Percentiles rank a stretch among this genome's conserved stretches.
Conservation (phyloP, 2,113 vertebrate species). For the Poicephalus meyeri region DNA sequence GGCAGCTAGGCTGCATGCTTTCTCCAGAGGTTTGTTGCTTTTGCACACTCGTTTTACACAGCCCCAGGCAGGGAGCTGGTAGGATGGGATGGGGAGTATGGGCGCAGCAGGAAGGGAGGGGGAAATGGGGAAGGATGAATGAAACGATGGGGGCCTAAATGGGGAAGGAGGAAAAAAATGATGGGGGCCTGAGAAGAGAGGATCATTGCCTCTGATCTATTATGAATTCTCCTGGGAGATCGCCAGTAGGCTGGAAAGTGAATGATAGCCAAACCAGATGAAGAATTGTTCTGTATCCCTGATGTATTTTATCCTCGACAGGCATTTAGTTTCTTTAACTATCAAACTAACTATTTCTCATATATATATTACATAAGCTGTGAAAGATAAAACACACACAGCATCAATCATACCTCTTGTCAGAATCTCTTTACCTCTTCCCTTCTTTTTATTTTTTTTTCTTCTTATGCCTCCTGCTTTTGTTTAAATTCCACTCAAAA, state of each 20-base stretch:
- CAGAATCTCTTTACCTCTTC: conserved; percentile 28
- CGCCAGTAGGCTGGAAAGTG: conserved; percentile 43
- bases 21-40: neutral
- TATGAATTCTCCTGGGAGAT: conserved; percentile 33
- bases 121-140: neutral
- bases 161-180: neutral
- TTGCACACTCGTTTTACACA: neutral
- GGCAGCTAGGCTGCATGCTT: fast-evolving
- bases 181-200: neutral
- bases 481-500: neutral
- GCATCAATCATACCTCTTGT: conserved; percentile 37
- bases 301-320: conserved; percentile 56
- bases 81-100: neutral
- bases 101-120: neutral
- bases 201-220: conserved; percentile 31
- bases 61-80: neutral
- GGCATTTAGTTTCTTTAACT: conserved; percentile 60
- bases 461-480: neutral
- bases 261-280: conserved; percentile 51
- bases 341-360: conserved; percentile 60
- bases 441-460: neutral
- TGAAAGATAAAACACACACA: conserved; percentile 56
- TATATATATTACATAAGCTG: conserved; percentile 53
- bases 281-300: conserved; percentile 46
- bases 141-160: neutral